These are phyloP conservation scores for Corythoichthys haematopterus DNA, from an alignment of 2,113 vertebrate genomes.

Conservation along the genomic window DNA sequence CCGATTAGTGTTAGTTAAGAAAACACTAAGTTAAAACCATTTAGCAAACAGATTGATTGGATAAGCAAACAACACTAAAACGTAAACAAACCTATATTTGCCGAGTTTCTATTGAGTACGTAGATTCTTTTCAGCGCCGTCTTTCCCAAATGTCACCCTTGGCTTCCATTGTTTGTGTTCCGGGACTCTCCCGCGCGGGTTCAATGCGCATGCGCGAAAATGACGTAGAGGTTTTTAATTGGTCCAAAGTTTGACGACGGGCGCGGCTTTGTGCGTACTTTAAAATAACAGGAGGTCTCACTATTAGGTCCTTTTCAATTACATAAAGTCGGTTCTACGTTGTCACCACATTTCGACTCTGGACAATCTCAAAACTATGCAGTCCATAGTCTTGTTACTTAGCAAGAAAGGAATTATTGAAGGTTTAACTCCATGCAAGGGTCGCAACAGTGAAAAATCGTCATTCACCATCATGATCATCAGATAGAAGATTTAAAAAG, in stretches of 20 bases:
- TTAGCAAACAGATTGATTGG: not conserved
- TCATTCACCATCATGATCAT: no score
- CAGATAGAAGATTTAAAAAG: no score
- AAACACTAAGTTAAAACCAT: not conserved
- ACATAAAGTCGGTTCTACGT: not conserved
- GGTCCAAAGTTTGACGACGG: conserved; percentile 55
- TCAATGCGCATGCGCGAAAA: conserved; percentile 50
- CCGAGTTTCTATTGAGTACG: not conserved
- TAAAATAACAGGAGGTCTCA: conserved; percentile 8
- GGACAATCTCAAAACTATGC: no score
- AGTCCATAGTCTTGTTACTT: no score
- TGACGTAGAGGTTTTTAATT: conserved; percentile 33
- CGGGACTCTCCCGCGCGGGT: conserved; percentile 57
- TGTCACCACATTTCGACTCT: no score
- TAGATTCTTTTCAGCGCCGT: not conserved
- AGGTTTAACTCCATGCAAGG: no score
- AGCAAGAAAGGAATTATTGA: no score
- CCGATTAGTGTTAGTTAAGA: not conserved
- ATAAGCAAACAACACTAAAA: not conserved
- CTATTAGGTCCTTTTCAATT: not conserved
- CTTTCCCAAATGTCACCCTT: not conserved
- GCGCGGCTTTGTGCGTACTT: not conserved
- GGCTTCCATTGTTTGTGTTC: conserved; percentile 39
- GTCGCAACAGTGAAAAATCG: no score
- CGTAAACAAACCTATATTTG: not conserved